Percentiles rank a stretch among this genome's conserved stretches.
Evolutionary conservation across 2,797 vertebrate species (phyloP).

Genomic region (Hoplostethus atlanticus): DNA sequence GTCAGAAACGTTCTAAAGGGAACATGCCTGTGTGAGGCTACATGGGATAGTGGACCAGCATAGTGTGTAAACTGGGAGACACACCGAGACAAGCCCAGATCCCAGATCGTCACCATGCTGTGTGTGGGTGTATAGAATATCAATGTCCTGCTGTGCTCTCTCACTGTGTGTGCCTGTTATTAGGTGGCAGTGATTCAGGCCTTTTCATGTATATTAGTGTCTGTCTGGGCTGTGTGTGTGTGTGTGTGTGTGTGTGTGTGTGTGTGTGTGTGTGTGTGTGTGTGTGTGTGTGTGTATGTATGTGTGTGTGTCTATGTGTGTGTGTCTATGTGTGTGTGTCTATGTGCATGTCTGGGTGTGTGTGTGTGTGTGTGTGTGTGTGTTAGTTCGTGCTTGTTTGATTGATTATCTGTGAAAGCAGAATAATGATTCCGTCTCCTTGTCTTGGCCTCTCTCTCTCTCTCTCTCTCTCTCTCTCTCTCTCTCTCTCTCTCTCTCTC

Average conservation of each 20-base stretch:
- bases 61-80: conserved; percentile 64
- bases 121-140: conserved; percentile 83
- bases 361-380: no score
- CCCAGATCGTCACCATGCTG: conserved; percentile 76
- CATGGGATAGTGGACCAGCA: conserved; percentile 47
- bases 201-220: conserved; percentile 56
- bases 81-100: conserved; percentile 70
- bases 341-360: no score
- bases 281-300: no score
- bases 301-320: conserved; percentile 20
- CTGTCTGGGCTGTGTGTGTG: conserved; percentile 38
- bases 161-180: conserved; percentile 52
- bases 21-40: conserved; percentile 43
- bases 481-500: neutral
- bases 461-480: conserved; percentile 45
- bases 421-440: conserved; percentile 53
- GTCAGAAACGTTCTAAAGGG: conserved; percentile 19
- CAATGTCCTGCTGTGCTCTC: conserved; percentile 79
- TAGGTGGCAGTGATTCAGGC: conserved; percentile 56
- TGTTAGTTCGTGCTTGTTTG: conserved; percentile 26
- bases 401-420: conserved; percentile 61
- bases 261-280: no score
- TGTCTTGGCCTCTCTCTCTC: conserved; percentile 27
- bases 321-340: conserved; percentile 14
- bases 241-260: conserved; percentile 13